phyloP scores from a whole-genome alignment of 2,888 invertebrate species.

The Fabriciana adippe region DNA sequence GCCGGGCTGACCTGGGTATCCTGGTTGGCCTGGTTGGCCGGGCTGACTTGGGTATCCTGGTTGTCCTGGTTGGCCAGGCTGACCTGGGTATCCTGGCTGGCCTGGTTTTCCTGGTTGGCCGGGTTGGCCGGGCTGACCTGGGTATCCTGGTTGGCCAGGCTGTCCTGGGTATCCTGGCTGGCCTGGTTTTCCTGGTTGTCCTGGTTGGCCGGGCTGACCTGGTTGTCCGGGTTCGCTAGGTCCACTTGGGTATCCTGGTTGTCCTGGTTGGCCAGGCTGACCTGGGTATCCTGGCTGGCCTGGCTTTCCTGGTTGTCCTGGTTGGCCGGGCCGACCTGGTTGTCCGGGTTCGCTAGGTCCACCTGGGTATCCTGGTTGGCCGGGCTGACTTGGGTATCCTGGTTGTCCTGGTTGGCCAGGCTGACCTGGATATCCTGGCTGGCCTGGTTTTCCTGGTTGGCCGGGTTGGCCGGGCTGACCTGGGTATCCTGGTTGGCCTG shows the following conservation, averaged over 20 bases:
- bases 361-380: constrained; percentile 39
- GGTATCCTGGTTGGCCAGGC: constrained; percentile 43
- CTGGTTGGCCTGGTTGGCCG: constrained; percentile 45
- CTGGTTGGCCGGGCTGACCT: constrained; percentile 39
- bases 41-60: constrained; percentile 36
- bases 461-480: constrained; percentile 51
- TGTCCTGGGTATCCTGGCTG: constrained; percentile 42
- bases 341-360: constrained; percentile 41
- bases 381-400: constrained; percentile 76
- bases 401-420: constrained; percentile 56
- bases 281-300: constrained; percentile 46
- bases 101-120: constrained; percentile 44
- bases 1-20: constrained; percentile 55
- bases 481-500: constrained; percentile 39
- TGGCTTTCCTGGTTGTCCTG: constrained; percentile 40
- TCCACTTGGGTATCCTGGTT: constrained; percentile 41
- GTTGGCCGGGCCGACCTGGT: constrained; percentile 44
- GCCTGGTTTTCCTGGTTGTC: constrained; percentile 41
- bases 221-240: constrained; percentile 48
- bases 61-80: constrained; percentile 46
- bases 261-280: constrained; percentile 43
- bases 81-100: constrained; percentile 41
- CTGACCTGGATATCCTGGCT: constrained; percentile 43
- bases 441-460: constrained; percentile 43
- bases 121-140: constrained; percentile 55